Conservation (phyloP, 2,888 invertebrate species). For the Spisula solida region DNA sequence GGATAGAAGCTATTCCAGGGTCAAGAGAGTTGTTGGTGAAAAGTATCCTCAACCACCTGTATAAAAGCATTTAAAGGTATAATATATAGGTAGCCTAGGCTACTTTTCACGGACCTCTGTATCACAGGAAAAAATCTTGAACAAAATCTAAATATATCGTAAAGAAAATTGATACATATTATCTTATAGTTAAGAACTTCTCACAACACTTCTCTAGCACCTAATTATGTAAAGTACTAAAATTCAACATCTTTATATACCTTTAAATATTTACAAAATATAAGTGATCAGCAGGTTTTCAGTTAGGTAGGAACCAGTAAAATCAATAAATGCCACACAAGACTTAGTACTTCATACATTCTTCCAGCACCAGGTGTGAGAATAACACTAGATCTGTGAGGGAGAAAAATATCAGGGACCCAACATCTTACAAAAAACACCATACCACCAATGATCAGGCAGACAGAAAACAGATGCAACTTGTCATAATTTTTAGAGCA, state of each 20-base stretch:
- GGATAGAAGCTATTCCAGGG: too few species aligned
- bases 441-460: constrained; percentile 7
- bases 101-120: too few species aligned
- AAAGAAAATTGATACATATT: too few species aligned
- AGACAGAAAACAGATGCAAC: constrained; percentile 12
- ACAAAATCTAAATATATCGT: too few species aligned
- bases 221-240: too few species aligned
- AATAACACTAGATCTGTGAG: background rate
- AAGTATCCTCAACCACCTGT: too few species aligned
- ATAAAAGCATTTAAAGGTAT: too few species aligned
- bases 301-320: background rate
- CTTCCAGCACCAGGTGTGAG: background rate
- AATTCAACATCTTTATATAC: background rate
- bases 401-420: background rate
- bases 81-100: too few species aligned
- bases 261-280: background rate
- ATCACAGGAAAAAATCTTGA: too few species aligned
- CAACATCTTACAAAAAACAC: background rate
- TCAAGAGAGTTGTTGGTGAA: too few species aligned
- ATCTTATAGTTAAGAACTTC: too few species aligned
- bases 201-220: too few species aligned
- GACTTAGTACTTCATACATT: background rate
- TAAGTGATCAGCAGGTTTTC: background rate
- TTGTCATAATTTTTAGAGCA: constrained; percentile 10
- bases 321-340: background rate